These are phyloP conservation scores for Calameuta pallipes DNA, from an alignment of 2,888 invertebrate species.

Conservation along the genomic window DNA sequence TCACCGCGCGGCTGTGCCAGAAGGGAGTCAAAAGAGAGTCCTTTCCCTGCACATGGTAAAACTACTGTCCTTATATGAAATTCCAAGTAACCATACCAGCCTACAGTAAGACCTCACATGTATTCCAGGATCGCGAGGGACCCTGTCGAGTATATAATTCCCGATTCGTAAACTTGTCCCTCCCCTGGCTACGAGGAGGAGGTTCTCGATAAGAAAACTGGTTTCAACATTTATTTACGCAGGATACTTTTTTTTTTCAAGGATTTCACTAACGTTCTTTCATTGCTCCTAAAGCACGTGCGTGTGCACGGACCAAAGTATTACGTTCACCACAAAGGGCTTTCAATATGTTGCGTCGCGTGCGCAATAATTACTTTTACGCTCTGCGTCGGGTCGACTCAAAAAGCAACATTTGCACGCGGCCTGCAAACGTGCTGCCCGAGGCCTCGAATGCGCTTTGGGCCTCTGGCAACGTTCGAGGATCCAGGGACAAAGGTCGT, in stretches of 20 bases:
- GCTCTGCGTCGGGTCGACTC: conserved; percentile 34
- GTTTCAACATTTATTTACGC: background rate
- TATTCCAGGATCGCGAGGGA: background rate
- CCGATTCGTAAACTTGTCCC: background rate
- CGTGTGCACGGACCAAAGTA: background rate
- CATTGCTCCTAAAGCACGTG: background rate
- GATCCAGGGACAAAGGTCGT: conserved; percentile 49
- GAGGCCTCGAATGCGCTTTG: background rate
- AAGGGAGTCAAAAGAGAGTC: background rate
- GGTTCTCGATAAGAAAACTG: background rate
- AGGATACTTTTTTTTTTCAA: background rate
- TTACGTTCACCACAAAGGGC: conserved; percentile 10
- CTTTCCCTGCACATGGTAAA: background rate
- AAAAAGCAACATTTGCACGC: conserved; percentile 42
- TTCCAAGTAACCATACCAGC: background rate
- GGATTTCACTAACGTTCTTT: background rate
- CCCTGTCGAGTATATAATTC: background rate
- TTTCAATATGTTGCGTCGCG: conserved; percentile 34
- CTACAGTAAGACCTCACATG: background rate
- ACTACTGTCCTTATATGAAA: background rate
- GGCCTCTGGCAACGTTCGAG: background rate
- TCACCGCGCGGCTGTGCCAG: background rate
- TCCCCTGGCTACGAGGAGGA: background rate
- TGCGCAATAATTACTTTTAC: conserved; percentile 50
- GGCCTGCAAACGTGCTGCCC: conserved; percentile 1